These are phyloP conservation scores for Orientallactaga sibirica DNA, from an alignment of 2,797 vertebrate species.

Conservation along the genomic window DNA sequence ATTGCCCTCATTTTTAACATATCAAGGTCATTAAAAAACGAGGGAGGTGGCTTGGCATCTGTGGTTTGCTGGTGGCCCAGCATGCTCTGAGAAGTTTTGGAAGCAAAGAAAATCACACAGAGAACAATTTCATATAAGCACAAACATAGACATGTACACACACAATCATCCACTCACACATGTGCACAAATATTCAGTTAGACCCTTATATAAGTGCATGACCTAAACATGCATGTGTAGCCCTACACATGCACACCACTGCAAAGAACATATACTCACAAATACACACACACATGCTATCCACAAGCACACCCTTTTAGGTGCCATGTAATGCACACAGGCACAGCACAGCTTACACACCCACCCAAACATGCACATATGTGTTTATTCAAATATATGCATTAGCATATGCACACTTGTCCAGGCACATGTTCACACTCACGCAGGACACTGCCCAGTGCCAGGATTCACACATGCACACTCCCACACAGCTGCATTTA, in stretches of 20 bases:
- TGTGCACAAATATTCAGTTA: too few relatives aligned
- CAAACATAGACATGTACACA: background rate
- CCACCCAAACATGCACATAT: too few relatives aligned
- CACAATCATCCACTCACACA: background rate
- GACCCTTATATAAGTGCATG: background rate
- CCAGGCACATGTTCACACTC: background rate
- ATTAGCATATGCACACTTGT: background rate
- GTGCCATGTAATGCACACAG: too few relatives aligned
- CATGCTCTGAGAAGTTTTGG: background rate
- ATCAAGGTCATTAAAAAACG: background rate
- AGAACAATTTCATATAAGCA: too few relatives aligned
- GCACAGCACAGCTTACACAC: fast-evolving
- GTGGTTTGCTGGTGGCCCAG: background rate
- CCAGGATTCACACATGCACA: background rate
- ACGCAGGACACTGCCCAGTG: background rate
- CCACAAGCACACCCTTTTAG: too few relatives aligned
- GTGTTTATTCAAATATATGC: too few relatives aligned
- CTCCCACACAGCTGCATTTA: background rate
- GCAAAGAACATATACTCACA: background rate
- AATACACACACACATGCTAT: background rate
- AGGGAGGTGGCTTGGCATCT: background rate
- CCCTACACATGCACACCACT: background rate
- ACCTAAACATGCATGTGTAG: background rate
- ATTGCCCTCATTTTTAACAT: background rate
- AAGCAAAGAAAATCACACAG: fast-evolving